phyloP scores from a whole-genome alignment of 2,797 vertebrate genomes.

The Acanthornis magna region DNA sequence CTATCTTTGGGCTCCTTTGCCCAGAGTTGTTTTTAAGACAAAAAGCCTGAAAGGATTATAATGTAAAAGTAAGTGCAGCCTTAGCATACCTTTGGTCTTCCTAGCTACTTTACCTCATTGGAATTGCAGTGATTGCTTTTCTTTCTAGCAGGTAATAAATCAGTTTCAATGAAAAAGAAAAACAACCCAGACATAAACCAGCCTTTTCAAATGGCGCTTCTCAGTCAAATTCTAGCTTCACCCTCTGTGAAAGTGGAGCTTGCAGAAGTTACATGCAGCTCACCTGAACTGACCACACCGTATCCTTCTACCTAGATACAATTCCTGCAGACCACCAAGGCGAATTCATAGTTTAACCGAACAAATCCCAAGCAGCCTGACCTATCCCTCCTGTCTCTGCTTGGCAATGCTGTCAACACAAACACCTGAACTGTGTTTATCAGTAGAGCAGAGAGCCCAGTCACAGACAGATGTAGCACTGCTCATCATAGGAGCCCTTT shows the following conservation, averaged over 20 bases:
- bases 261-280: not conserved
- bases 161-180: not conserved
- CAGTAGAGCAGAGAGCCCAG: not conserved
- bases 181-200: not conserved
- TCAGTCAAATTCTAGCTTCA: not conserved
- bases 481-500: not conserved
- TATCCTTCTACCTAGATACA: not conserved
- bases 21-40: not conserved
- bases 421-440: not conserved
- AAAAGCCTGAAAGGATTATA: not conserved
- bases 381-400: not conserved
- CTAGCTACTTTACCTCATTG: not conserved
- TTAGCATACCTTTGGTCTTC: not conserved
- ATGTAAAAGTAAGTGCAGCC: not conserved
- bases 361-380: not conserved
- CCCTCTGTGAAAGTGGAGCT: not conserved
- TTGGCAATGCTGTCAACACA: not conserved
- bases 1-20: not conserved
- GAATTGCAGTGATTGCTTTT: not conserved
- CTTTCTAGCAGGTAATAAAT: not conserved
- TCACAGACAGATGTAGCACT: not conserved
- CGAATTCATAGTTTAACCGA: not conserved
- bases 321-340: not conserved
- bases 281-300: not conserved
- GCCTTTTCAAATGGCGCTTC: not conserved